Evolutionary conservation across 2,888 invertebrate species (phyloP), one percentile per base, ranked within the genome.

Genomic region (Trachelus tabidus): DNA sequence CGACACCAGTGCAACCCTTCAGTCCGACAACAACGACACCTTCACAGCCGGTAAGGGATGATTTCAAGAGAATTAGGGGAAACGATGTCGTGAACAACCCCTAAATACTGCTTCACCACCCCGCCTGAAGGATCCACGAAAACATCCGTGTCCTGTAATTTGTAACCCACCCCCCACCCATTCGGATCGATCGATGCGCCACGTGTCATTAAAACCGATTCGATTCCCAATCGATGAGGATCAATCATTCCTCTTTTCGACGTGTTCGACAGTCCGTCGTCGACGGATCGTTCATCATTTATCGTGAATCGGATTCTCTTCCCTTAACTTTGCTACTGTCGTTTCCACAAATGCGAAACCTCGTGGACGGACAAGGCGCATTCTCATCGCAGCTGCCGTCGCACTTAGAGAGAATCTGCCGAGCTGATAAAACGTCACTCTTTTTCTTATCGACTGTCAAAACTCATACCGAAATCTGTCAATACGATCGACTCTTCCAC

Each of bases 21-120:
- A 84, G 80, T 90, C 91, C 76, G 91, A 90, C 83, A 90, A 89
- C 86, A 89, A 89, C 86, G 90, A 90, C 84, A 86, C 88, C 79
- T 88, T 88, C 77, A 85, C 87, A 40, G 90, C 88, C 84, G 86
- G 85, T 85, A 80, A 83, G 74, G 12, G 33, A 31, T 71, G 31
- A 6, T 71, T 12, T 11, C 30, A 71, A 15, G 71, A 2, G 2
- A 71, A 31, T 30, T 2, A 30, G 3, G 33, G 31, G 1, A 71
- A 71, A 9, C 15, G 15, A 11, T 34, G 23, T 9, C 2, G 1
- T 6, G 40, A 56, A 56, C 15, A 56, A 6, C 1, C 23, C 40
- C 9, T 23, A 6, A 2, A 9, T 23, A 15, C 2, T 6, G 15
- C 23, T 23, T 9, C 40, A 9, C 1, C 40, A 1, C 23, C 40